Percentiles rank a stretch among this genome's conserved stretches.
Conservation (phyloP, 2,113 vertebrate genomes). For the Archilochus colubris region DNA sequence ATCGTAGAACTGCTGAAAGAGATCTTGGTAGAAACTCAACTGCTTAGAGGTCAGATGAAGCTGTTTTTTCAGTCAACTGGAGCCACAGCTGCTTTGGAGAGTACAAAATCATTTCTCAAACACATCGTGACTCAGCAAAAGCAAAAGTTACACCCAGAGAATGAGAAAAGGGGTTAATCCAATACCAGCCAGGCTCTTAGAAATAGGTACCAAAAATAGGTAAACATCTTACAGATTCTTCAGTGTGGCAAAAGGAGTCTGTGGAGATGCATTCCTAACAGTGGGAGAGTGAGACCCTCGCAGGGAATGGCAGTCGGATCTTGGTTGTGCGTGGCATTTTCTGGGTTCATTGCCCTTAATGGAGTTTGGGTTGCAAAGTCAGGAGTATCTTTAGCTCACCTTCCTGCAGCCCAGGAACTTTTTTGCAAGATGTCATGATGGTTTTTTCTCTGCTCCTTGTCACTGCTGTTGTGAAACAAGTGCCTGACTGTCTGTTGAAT, state of each 20-base stretch:
- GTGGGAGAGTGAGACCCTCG: background rate
- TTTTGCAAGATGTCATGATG: background rate
- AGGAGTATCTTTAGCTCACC: background rate
- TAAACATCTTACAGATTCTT: background rate
- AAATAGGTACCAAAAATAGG: background rate
- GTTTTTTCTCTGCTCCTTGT: background rate
- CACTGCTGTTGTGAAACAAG: background rate
- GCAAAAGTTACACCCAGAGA: background rate
- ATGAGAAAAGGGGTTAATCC: background rate
- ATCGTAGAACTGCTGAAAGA: background rate
- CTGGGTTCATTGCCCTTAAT: background rate
- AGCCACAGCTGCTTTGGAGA: background rate
- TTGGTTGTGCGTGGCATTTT: background rate
- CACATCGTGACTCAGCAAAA: constrained; percentile 43
- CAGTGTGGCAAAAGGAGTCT: background rate
- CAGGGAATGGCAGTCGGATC: background rate
- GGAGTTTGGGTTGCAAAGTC: background rate
- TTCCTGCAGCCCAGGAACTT: background rate
- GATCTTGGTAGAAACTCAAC: background rate
- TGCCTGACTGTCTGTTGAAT: background rate
- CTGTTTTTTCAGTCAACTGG: background rate
- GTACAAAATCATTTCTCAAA: background rate
- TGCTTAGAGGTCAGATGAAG: background rate
- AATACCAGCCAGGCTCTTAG: background rate
- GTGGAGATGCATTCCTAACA: background rate